Conservation (phyloP, 2,113 vertebrate species). For the Ceuthmochares aereus region DNA sequence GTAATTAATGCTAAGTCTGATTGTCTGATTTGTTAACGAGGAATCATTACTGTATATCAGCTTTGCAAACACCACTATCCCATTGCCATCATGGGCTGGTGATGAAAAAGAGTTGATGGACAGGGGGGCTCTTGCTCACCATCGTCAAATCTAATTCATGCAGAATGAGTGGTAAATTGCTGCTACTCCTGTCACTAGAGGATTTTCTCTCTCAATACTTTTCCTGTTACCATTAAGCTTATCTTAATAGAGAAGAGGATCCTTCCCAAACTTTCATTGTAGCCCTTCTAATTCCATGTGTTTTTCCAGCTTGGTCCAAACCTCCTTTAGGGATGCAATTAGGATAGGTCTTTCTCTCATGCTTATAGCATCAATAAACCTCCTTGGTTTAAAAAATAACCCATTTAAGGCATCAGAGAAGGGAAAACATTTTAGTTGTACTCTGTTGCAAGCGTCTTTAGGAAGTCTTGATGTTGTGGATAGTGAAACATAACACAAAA, state of each 20-base stretch:
- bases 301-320: not conserved
- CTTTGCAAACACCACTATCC: not conserved
- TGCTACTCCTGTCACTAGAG: not conserved
- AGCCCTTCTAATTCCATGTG: not conserved
- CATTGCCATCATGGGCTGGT: not conserved
- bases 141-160: not conserved
- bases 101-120: not conserved
- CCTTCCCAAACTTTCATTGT: not conserved
- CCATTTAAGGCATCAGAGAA: not conserved
- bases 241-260: not conserved
- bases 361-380: not conserved
- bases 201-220: not conserved
- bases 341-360: not conserved
- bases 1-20: conserved; percentile 9
- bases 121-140: not conserved
- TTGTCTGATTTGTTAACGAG: not conserved
- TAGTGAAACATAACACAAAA: conserved; percentile 6
- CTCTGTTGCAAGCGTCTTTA: not conserved
- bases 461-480: not conserved
- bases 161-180: not conserved
- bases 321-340: not conserved
- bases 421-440: not conserved
- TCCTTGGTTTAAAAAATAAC: not conserved
- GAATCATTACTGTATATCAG: not conserved
- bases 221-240: not conserved